Conservation (phyloP, 2,113 vertebrate genomes). For the Nettapus auritus region DNA sequence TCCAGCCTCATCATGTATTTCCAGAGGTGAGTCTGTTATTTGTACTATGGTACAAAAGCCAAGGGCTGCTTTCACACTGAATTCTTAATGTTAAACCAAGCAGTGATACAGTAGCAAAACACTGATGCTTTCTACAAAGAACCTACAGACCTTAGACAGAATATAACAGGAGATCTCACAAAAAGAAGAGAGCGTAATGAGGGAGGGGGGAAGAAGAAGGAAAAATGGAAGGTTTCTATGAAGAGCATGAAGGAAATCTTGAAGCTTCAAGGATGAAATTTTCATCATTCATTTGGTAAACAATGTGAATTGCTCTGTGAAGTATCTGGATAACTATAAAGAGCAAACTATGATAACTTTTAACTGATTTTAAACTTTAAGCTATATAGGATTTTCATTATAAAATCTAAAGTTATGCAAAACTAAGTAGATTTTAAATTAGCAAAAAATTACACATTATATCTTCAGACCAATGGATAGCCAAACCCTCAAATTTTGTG, state of each 20-base stretch:
- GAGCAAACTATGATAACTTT: neutral
- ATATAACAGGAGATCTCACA: neutral
- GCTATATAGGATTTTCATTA: neutral
- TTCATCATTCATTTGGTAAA: neutral
- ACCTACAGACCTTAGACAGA: neutral
- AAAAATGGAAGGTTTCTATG: neutral
- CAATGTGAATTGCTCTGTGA: neutral
- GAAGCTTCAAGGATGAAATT: neutral
- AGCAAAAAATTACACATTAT: neutral
- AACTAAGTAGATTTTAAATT: neutral
- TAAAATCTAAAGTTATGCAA: neutral
- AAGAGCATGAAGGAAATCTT: neutral
- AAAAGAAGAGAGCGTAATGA: neutral
- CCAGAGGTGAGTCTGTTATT: neutral
- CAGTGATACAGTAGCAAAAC: neutral
- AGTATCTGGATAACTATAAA: neutral
- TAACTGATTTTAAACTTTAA: neutral
- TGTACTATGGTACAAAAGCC: neutral
- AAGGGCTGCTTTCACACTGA: neutral
- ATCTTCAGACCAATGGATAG: neutral
- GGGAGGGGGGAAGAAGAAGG: neutral
- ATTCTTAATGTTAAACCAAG: neutral
- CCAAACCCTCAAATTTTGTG: neutral
- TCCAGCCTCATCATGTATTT: neutral
- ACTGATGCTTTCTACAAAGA: neutral